These are phyloP conservation scores for Sebastes miniatus DNA, from an alignment of 2,797 vertebrate genomes.

Conservation along the genomic window DNA sequence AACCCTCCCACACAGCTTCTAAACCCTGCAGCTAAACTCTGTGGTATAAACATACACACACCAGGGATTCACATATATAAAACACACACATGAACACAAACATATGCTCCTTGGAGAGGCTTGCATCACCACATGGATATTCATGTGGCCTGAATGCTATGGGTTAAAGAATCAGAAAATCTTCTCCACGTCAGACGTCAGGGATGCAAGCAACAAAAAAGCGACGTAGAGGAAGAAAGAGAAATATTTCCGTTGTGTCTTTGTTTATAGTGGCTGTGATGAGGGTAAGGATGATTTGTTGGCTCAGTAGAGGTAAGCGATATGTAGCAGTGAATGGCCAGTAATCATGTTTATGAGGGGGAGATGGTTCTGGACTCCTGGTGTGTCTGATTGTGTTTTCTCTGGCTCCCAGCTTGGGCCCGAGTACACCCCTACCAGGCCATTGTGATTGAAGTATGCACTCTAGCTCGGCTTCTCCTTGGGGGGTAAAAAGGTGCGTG, in stretches of 20 bases:
- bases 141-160: slow-evolving; percentile 38
- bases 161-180: slow-evolving; percentile 40
- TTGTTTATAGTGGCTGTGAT: slow-evolving; percentile 44
- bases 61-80: slow-evolving; percentile 42
- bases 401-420: slow-evolving; percentile 67
- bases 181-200: background rate
- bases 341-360: slow-evolving; percentile 69
- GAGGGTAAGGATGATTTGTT: slow-evolving; percentile 56
- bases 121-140: slow-evolving; percentile 15
- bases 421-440: slow-evolving; percentile 64
- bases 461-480: slow-evolving; percentile 49
- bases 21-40: slow-evolving; percentile 39
- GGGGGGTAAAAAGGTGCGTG: slow-evolving; percentile 60
- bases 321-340: slow-evolving; percentile 56
- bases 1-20: slow-evolving; percentile 53
- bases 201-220: background rate
- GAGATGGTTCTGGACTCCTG: slow-evolving; percentile 61
- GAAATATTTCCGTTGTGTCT: slow-evolving; percentile 24
- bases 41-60: slow-evolving; percentile 39
- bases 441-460: slow-evolving; percentile 69
- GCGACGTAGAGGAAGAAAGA: background rate
- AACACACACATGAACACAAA: slow-evolving; percentile 48
- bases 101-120: slow-evolving; percentile 31
- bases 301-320: slow-evolving; percentile 61
- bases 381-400: slow-evolving; percentile 72